These are phyloP conservation scores for Frieseomelitta varia DNA, from an alignment of 1,140 invertebrate species.

Conservation along the genomic window DNA sequence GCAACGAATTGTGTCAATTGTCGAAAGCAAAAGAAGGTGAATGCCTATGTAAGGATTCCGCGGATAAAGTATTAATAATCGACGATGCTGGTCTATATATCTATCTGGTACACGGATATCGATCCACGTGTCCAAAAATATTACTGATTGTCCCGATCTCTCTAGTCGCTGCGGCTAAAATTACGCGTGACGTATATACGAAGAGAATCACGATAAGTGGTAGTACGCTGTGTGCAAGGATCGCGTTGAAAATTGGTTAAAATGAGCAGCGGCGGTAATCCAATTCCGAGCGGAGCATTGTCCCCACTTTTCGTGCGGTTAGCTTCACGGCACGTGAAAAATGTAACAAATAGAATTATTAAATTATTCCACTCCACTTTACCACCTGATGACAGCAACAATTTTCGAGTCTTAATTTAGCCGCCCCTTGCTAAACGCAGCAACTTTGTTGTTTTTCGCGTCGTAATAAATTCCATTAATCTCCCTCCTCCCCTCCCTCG, in stretches of 20 bases:
- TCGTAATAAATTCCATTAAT: neutral
- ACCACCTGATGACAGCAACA: neutral
- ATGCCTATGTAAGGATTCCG: too few relatives aligned
- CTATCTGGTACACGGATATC: neutral
- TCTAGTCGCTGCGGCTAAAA: neutral
- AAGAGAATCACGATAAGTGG: constrained; percentile 41
- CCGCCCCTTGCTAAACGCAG: neutral
- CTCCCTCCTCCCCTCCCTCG: too few relatives aligned
- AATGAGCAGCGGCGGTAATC: constrained; percentile 29
- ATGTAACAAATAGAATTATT: constrained; percentile 36
- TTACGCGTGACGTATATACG: constrained; percentile 13
- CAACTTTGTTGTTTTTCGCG: neutral
- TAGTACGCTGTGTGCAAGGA: neutral
- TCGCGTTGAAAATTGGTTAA: constrained; percentile 42
- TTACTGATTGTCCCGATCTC: neutral
- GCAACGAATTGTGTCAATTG: too few relatives aligned
- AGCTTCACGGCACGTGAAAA: constrained; percentile 28
- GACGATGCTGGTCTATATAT: neutral
- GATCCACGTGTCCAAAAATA: neutral
- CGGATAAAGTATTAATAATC: too few relatives aligned
- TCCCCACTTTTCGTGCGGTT: neutral
- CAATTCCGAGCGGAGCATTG: constrained; percentile 31
- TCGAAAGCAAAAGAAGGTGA: too few relatives aligned
- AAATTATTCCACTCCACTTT: constrained; percentile 36
- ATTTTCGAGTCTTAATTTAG: constrained; percentile 12